Base-by-base conservation (phyloP, 1,140 invertebrate genomes). In the Camponotus floridanus region DNA sequence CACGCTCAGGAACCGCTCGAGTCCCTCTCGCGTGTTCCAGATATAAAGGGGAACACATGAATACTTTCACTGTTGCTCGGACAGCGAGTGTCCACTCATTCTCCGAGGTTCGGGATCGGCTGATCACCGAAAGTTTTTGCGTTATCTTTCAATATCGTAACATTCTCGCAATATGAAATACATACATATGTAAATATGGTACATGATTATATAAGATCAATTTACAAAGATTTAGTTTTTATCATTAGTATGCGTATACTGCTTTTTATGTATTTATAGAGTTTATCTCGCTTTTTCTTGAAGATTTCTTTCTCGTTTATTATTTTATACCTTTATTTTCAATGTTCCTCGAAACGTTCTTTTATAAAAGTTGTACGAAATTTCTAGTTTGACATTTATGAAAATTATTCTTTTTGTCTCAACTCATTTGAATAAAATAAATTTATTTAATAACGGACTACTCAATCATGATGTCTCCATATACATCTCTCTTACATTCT, bases 31-130 rank as follows among this genome's bases (percentile, higher is more conserved):
- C 4, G 5, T 31, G 39, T 18, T 64, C 6, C 5, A 31, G 33
- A 48, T 42, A 78, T 42, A 36, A 85, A 31, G 48, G 73, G 48
- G 84, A 42, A 65, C 42, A 15, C 1, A 21, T 26, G 13, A 48
- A 5, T 48, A 79, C 84, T 85, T 85, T 85, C 84, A 68, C 84
- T 68, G 15, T 51, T 51, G 42, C n/a, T 74, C 8, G 55, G 68
- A 48, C 18, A n/a, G 21, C 21, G 21, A 61, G 39, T 9, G 15
- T 5, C 26, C 8, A 39, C 31, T 39, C 18, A 18, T 74, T 83
- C 39, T 48, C n/a, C 48, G 18, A 55, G 21, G 61, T 55, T 81
- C 31, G 5, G 13, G 31, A 61, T 79, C 39, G 11, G 57, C 6
- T 31, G 26, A 64, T 26, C n/a, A n/a, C 11, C 15, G n/a, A 39